phyloP scores from a whole-genome alignment of 2,113 vertebrate genomes.

The Hemicordylus capensis region DNA sequence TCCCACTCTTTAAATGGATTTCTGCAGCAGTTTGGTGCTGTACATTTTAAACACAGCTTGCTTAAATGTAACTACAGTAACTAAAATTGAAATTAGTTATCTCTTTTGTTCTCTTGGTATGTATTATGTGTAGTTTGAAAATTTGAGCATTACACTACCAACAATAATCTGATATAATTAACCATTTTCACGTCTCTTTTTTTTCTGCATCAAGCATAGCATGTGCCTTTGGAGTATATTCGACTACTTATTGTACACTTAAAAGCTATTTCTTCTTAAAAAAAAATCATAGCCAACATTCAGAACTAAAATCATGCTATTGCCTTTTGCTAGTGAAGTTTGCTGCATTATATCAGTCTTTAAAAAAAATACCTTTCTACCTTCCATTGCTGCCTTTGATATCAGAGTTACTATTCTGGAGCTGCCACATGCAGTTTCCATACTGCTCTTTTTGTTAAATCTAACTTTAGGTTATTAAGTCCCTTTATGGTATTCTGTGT shows the following conservation, averaged over 20 bases:
- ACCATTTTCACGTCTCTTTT: too few relatives aligned
- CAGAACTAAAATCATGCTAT: neutral
- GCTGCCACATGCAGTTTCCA: neutral
- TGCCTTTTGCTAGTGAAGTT: neutral
- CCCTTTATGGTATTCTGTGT: conserved; percentile 25
- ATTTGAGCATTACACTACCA: neutral
- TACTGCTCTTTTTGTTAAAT: conserved; percentile 12
- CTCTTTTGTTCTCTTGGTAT: neutral
- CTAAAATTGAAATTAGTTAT: neutral
- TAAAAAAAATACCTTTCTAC: neutral
- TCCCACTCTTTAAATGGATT: neutral
- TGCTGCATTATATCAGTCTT: neutral
- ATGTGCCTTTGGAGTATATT: neutral
- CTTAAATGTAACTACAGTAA: neutral
- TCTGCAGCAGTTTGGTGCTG: neutral
- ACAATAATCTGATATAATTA: neutral
- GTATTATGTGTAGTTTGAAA: neutral
- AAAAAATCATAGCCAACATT: neutral
- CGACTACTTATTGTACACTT: neutral
- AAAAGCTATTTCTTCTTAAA: neutral
- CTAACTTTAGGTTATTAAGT: conserved; percentile 2
- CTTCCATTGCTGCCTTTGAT: neutral
- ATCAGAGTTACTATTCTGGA: neutral
- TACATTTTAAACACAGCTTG: neutral
- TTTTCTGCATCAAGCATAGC: neutral